Evolutionary conservation across 2,888 invertebrate species (phyloP), one percentile per base, ranked within the genome.

Genomic region (Latheticus oryzae): DNA sequence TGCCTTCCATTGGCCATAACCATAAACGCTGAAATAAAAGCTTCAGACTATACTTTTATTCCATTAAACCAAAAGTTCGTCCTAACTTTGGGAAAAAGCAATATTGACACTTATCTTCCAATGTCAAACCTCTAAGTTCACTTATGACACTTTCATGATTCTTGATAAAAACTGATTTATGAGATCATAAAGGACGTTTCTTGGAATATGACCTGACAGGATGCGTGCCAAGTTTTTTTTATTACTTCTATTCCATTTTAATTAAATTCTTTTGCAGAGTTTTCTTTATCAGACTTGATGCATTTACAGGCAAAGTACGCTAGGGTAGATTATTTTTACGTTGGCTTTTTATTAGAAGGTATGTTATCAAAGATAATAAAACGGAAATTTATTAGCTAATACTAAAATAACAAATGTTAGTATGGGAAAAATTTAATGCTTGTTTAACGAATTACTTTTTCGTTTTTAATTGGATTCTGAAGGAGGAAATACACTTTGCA

Each of bases 21-120:
- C 61, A 45, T 63, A 63, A 63, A 61, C 55, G 57, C 40, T 11
- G 45, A 21, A 56, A 58, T 59, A 59, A 63, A 59, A 59, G 50
- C 51, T 33, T 51, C 30, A 9, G 17, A 26, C 45, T 35, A 52
- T 50, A 24, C 58, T 61, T 57, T 51, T 63, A 63, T 63, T 63
- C 61, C 52, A 59, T 59, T 61, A 59, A 47, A 37, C 35, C 48
- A 19, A 40, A 3, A 54, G 47, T 43, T 33, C 48, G 50, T 47
- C 32, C 24, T 32, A 13, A 30, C 54, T 51, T 54, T 2, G 19
- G 15, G 17, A 48, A 48, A 28, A n/a, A n/a, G n/a, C n/a, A n/a
- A 55, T 55, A 55, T 55, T 30, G 55, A 55, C 55, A 55, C 38
- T 48, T 55, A 55, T 40, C 54, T 54, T 45, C 12, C 19, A 5